Conservation (phyloP, 2,113 vertebrate species). For the Thymallus thymallus region DNA sequence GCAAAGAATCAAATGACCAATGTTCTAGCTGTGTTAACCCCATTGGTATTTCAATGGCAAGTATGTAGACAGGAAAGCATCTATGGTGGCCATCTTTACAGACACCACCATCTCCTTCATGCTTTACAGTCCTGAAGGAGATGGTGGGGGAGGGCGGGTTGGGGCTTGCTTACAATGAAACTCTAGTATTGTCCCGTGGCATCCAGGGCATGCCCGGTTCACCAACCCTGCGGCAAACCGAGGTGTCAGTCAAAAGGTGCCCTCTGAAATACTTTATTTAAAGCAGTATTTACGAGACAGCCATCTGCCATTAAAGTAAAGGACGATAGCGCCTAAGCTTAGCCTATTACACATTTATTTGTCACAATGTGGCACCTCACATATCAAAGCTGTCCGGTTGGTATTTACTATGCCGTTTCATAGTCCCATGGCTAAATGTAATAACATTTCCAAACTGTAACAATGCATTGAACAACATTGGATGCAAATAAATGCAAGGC, state of each 20-base stretch:
- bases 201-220: constrained; percentile 64
- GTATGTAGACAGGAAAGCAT: neutral
- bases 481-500: neutral
- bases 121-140: neutral
- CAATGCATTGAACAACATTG: neutral
- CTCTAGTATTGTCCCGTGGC: constrained; percentile 53
- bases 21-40: neutral
- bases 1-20: too few relatives aligned
- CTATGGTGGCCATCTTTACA: neutral
- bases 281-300: constrained; percentile 74
- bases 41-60: neutral
- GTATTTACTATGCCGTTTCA: constrained; percentile 37
- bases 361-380: constrained; percentile 75
- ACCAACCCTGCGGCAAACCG: constrained; percentile 42
- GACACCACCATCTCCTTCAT: neutral
- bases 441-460: neutral
- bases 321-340: constrained; percentile 72
- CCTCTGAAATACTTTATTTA: constrained; percentile 71
- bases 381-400: constrained; percentile 64
- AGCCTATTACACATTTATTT: constrained; percentile 71
- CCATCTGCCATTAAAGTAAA: constrained; percentile 57
- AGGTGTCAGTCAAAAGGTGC: constrained; percentile 56
- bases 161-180: constrained; percentile 67
- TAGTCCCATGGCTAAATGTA: constrained; percentile 16
- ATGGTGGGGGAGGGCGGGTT: too few relatives aligned